phyloP scores from a whole-genome alignment of 2,888 invertebrate species.

The Oithona nana region DNA sequence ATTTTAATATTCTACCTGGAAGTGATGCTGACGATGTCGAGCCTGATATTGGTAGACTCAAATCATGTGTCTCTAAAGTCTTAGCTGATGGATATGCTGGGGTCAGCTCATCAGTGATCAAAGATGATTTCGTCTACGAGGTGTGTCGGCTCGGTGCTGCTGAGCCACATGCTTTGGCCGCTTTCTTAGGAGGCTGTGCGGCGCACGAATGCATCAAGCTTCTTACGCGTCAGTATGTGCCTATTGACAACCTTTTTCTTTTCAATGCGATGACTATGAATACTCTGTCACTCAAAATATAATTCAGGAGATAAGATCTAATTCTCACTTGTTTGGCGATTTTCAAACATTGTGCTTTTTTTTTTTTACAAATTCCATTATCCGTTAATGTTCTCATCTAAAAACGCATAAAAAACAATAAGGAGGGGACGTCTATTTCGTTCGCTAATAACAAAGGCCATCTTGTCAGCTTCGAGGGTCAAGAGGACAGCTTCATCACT shows the following conservation, averaged over 20 bases:
- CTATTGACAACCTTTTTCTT: slow-evolving; percentile 82
- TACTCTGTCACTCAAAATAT: slow-evolving; percentile 55
- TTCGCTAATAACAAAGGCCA: too few species aligned
- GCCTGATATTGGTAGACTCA: slow-evolving; percentile 69
- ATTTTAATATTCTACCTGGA: slow-evolving; percentile 76
- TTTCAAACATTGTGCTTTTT: too few species aligned
- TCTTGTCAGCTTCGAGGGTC: too few species aligned
- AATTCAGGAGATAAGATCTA: too few species aligned
- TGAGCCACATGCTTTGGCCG: slow-evolving; percentile 82
- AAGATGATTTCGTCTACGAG: slow-evolving; percentile 86
- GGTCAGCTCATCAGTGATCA: background rate
- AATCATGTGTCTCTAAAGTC: slow-evolving; percentile 31
- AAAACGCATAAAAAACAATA: too few species aligned
- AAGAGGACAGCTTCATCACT: too few species aligned
- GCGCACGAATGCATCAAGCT: slow-evolving; percentile 93
- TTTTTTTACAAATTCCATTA: too few species aligned
- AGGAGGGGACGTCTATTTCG: too few species aligned
- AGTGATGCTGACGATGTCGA: slow-evolving; percentile 65
- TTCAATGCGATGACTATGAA: slow-evolving; percentile 83
- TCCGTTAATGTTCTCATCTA: too few species aligned
- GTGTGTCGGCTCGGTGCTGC: slow-evolving; percentile 85
- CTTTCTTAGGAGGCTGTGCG: slow-evolving; percentile 73
- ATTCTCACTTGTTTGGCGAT: too few species aligned
- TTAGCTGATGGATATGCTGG: background rate
- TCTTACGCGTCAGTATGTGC: slow-evolving; percentile 85